Base-by-base conservation (phyloP, 2,888 invertebrate genomes). In the Serrognathus titanus region DNA sequence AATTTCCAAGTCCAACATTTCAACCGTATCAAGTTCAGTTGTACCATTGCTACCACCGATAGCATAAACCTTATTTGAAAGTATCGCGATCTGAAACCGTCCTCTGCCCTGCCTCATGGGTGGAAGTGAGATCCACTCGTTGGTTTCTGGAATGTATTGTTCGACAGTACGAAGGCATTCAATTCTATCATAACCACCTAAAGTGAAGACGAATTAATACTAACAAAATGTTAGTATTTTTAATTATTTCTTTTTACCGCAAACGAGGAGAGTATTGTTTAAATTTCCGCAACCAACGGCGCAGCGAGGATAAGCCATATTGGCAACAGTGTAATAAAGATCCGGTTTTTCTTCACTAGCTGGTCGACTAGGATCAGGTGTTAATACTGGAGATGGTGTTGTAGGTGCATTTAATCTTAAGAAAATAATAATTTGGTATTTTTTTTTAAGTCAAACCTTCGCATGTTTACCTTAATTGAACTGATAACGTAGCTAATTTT, bases 1-100 rank as follows among this genome's bases (percentile, higher is more conserved):
- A 16, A 74, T 69, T 8, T 69, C 71, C n/a, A 80, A 73, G 66
- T 85, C 82, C 36, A 78, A 82, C 74, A 82, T 81, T 73, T 90
- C 90, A 2, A 85, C 85, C 0, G 86, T 86, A 65, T 86, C 86
- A 65, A 94, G 80, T 75, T 94, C 94, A 9, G 85, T 84, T 61
- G 87, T 86, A 0, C 94, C 94, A 78, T 93, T 91, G 67, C 89
- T 90, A 38, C 92, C 93, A 53, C 92, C 93, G 48, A 91, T 81
- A 38, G 87, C 90, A 77, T 86, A 91, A n/a, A 92, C 83, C 62
- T 82, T 81, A 63, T 82, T 85, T 47, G 82, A 80, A 9, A 90
- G 79, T 57, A 86, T 84, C 11, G 89, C 88, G 38, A 89, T 86
- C 67, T 89, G 87, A 78, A 92, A 90, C 31, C 94, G 81, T 0